phyloP scores from a whole-genome alignment of 2,113 vertebrate species.

The Lophius piscatorius region DNA sequence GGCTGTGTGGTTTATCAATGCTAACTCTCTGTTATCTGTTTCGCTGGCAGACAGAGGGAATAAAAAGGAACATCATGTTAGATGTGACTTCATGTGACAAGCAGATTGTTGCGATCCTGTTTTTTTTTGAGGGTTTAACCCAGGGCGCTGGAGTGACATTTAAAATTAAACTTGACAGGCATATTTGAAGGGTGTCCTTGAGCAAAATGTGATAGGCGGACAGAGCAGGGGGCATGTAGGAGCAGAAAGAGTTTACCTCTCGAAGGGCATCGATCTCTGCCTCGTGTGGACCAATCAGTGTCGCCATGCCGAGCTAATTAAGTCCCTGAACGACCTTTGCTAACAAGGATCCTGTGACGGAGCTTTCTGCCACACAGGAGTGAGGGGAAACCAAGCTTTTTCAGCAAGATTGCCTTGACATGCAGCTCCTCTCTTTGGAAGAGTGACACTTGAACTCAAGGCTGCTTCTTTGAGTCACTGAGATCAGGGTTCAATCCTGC shows the following conservation, averaged over 20 bases:
- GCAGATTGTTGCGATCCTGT: conserved; percentile 22
- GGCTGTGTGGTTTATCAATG: conserved; percentile 12
- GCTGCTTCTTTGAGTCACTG: neutral
- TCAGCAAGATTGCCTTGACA: neutral
- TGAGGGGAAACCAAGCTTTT: neutral
- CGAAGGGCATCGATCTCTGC: conserved; percentile 1
- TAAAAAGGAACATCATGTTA: conserved; percentile 13
- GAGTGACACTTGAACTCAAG: conserved; percentile 6
- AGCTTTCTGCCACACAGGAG: conserved; percentile 6
- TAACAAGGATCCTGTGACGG: conserved; percentile 34
- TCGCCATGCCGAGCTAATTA: conserved; percentile 58
- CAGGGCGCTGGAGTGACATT: conserved; percentile 30
- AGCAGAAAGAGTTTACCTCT: neutral
- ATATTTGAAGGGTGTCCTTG: conserved; percentile 9
- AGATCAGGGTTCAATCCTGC: conserved; percentile 21
- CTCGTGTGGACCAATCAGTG: conserved; percentile 43
- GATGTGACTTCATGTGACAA: conserved; percentile 43
- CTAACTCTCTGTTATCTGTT: conserved; percentile 18
- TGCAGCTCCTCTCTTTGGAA: neutral
- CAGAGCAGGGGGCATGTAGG: conserved; percentile 2
- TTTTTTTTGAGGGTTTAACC: conserved; percentile 36
- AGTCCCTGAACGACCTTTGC: conserved; percentile 29
- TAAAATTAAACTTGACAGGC: conserved; percentile 43
- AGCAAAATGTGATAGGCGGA: conserved; percentile 24
- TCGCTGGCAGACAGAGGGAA: conserved; percentile 7